Percentiles rank a stretch among this genome's conserved stretches.
Conservation (phyloP, 2,888 invertebrate genomes). For the Ophioninae sp. region DNA sequence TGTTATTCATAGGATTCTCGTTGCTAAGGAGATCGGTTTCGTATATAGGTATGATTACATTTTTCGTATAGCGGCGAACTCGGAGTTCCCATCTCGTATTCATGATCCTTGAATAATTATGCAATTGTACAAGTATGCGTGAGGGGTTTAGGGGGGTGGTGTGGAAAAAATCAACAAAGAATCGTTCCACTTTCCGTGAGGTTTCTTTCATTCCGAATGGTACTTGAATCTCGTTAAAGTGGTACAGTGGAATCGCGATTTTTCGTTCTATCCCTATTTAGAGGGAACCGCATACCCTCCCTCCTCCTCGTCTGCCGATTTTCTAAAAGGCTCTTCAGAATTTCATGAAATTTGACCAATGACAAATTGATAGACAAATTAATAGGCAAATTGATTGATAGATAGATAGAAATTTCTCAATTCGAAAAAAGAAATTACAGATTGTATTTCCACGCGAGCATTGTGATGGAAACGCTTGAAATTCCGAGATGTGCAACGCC, state of each 20-base stretch:
- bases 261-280: too few relatives aligned
- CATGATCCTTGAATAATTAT: conserved; percentile 23
- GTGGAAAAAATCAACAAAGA: neutral
- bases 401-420: too few relatives aligned
- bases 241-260: neutral
- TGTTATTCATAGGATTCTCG: conserved; percentile 47
- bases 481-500: too few relatives aligned
- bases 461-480: too few relatives aligned
- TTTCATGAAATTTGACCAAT: too few relatives aligned
- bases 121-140: neutral
- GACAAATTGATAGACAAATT: too few relatives aligned
- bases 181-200: conserved; percentile 34
- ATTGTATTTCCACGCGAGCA: too few relatives aligned
- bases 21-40: conserved; percentile 43
- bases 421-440: too few relatives aligned
- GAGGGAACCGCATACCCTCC: too few relatives aligned
- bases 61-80: neutral
- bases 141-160: neutral
- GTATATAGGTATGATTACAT: conserved; percentile 22
- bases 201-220: conserved; percentile 22
- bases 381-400: too few relatives aligned
- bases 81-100: neutral
- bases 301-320: too few relatives aligned
- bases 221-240: conserved; percentile 38
- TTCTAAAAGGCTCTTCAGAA: too few relatives aligned